Percentiles rank a stretch among this genome's conserved stretches.
phyloP scores from a whole-genome alignment of 2,113 vertebrate species.

The Dasyurus viverrinus region DNA sequence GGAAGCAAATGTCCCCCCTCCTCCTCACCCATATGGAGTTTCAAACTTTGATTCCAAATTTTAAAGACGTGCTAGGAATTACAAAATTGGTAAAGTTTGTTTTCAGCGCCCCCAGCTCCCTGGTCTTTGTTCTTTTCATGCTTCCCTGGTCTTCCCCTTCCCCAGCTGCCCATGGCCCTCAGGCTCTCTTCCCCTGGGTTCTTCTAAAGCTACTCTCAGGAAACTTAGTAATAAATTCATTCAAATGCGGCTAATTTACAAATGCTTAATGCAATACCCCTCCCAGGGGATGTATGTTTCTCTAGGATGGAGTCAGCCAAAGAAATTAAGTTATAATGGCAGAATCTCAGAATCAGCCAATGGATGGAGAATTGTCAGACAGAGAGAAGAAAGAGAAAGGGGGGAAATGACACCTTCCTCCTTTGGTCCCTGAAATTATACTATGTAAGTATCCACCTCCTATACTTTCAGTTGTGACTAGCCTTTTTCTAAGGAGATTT shows the following conservation, averaged over 20 bases:
- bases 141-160: not conserved
- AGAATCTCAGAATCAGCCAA: not conserved
- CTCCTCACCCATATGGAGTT: not conserved
- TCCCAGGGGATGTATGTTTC: not conserved
- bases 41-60: conserved; percentile 2
- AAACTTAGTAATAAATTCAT: not conserved
- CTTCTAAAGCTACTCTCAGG: not conserved
- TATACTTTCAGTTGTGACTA: not conserved
- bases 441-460: not conserved
- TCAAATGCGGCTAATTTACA: not conserved
- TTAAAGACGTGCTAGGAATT: not conserved
- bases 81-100: not conserved
- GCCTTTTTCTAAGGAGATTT: not conserved
- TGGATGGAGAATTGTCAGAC: not conserved
- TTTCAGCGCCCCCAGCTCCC: not conserved
- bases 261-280: not conserved
- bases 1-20: not conserved
- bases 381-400: not conserved
- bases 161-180: not conserved
- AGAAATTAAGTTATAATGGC: not conserved
- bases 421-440: not conserved
- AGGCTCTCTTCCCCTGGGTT: not conserved
- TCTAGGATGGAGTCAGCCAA: not conserved
- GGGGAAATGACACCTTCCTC: not conserved
- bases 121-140: not conserved